Evolutionary conservation across 53 echinoderm and acorn worm species (phyloP).

Genomic region (Echinometra lucunter): DNA sequence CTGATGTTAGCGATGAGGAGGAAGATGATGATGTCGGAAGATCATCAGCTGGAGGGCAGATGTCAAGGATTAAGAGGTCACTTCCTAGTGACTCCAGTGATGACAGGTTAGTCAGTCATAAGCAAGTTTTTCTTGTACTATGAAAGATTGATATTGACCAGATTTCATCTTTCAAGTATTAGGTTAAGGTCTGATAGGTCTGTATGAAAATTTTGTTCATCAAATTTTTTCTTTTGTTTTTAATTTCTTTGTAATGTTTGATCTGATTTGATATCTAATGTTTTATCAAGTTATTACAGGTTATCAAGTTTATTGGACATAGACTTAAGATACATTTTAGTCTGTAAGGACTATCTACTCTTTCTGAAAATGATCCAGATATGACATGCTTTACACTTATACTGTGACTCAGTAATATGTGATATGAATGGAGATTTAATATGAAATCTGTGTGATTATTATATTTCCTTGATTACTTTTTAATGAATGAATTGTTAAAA

Average conservation of each 20-base stretch:
- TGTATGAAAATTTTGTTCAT: too few species aligned
- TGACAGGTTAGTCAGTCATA: constrained; percentile 70
- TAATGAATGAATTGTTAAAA: not conserved
- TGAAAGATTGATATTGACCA: not conserved
- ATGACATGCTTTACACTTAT: not conserved
- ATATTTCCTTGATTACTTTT: not conserved
- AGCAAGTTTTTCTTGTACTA: not conserved
- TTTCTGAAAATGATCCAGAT: too few species aligned
- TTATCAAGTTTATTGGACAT: too few species aligned
- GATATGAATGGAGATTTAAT: not conserved
- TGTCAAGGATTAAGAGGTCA: constrained; percentile 78
- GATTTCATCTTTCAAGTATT: too few species aligned
- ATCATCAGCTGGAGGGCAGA: constrained; percentile 55
- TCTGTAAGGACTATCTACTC: too few species aligned
- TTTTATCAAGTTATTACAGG: too few species aligned
- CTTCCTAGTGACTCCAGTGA: constrained; percentile 79
- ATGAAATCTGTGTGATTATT: not conserved
- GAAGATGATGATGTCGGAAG: constrained; percentile 4
- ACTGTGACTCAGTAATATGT: not conserved
- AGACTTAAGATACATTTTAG: too few species aligned
- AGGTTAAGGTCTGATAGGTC: too few species aligned
- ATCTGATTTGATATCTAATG: too few species aligned
- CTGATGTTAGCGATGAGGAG: constrained; percentile 74
- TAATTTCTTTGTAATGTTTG: too few species aligned
- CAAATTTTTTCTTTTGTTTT: too few species aligned